Base-by-base conservation (phyloP, 2,797 vertebrate species). In the Ctenochaetus hawaiiensis region DNA sequence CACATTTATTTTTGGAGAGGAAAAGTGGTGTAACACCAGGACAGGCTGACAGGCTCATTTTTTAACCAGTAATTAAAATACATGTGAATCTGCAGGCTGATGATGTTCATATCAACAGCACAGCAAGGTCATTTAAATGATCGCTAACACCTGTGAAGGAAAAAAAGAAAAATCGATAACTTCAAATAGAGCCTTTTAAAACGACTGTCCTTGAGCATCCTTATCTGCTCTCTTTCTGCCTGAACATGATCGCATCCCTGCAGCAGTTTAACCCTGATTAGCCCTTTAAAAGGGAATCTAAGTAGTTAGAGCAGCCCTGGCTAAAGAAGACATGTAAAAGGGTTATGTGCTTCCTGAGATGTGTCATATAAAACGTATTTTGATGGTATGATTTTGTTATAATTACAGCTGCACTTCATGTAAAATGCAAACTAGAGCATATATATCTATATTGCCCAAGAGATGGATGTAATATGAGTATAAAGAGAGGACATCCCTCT, bases 191-290 rank as follows among this genome's bases (percentile, higher is more conserved):
- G 53, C 64, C 48, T 79, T 81, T 80, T n/a, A 44, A 75, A 85
- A 65, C 54, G 73, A 10, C 49, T 76, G 72, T 81, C 82, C 75
- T 81, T 80, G 67, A 70, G 65, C 56, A 59, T 69, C 56, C 72
- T 81, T 73, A 82, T 82, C 75, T 52, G 48, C 45, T 78, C 54
- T 60, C 37, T 70, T 72, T 48, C 52, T 70, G 74, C 34, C 59
- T 60, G 52, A 78, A 70, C 78, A 80, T 65, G 81, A 81, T 74
- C 76, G 59, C 67, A 71, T 53, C 48, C 68, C 61, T 76, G 73
- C 73, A 75, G 80, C 67, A 70, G 56, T 81, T 81, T 81, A 74
- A 87, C 67, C 72, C 81, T 69, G 63, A 80, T 75, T 83, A 69
- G 14, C 67, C 44, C 52, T 72, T 54, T 53, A 34, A 74, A 67